Base-by-base conservation (phyloP, 2,888 invertebrate species). In the Ectropis crepuscularia region DNA sequence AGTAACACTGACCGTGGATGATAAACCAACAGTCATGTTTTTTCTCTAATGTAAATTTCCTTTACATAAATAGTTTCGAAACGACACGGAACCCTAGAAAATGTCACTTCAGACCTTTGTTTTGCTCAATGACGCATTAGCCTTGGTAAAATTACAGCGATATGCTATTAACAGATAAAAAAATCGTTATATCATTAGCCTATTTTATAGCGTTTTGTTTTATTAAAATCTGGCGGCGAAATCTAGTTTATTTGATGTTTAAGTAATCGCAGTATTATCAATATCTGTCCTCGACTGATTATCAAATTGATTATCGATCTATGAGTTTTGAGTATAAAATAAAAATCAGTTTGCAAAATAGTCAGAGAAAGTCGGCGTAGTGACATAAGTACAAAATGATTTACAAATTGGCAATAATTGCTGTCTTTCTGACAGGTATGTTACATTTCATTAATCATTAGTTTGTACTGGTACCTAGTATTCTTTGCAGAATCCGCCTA, bases 391-490 rank as follows among this genome's bases (percentile, higher is more conserved):
- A 12, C 48, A 9, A 16, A 11, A 61, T 61, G 61, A 45, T 61
- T 11, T 37, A 7, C 2, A 61, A 61, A 9, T 11, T 54, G 5
- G 5, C 37, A 12, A 43, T 74, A 47, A 59, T 75, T 10, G 58
- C 63, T 9, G 68, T 67, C 43, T 58, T 74, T 36, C 65, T 74
- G 8, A 51, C 65, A 42, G 77, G 82, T 83, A 73, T 74, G 48
- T 8, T 10, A 0, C 38, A 43, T n/a, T 43, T n/a, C 2, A n/a
- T 11, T 43, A 6, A n/a, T 6, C n/a, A n/a, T 4, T 28, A 28
- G 16, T 28, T 1, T 28, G 16, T 28, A 28, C 1, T 28, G 16
- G 4, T 28, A n/a, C n/a, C n/a, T n/a, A 28, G 16, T 4, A 28
- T 28, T 28, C 1, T 28, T 28, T 28, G 16, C 16, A 28, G 16